Conservation (phyloP, 2,113 vertebrate species). For the Corythoichthys intestinalis region DNA sequence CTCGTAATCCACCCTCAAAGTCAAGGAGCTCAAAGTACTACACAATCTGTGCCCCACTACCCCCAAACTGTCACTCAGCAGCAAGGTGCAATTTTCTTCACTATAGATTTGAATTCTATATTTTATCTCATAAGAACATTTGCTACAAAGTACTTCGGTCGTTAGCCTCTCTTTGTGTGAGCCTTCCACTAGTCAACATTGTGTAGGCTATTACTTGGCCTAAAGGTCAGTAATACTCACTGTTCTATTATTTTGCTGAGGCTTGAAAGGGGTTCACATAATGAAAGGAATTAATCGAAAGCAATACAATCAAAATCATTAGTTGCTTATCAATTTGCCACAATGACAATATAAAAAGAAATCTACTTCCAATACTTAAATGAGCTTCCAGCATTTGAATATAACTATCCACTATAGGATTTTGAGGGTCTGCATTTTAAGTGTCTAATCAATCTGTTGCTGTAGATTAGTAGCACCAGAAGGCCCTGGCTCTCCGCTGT, state of each 20-base stretch:
- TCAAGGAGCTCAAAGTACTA: constrained; percentile 38
- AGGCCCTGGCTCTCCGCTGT: constrained; percentile 19
- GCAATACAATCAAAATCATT: background rate
- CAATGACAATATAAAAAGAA: background rate
- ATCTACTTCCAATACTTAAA: no score
- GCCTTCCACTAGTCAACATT: background rate
- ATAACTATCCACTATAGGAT: background rate
- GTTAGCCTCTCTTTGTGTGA: background rate
- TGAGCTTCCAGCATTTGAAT: background rate
- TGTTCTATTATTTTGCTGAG: background rate
- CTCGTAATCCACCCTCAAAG: constrained; percentile 47
- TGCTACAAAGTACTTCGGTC: background rate
- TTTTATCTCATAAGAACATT: background rate
- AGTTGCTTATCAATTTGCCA: background rate
- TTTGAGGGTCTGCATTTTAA: background rate
- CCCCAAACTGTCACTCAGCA: constrained; percentile 61
- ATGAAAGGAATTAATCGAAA: background rate
- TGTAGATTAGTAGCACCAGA: constrained; percentile 45
- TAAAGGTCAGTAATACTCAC: no score
- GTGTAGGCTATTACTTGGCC: background rate
- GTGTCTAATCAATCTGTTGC: constrained; percentile 3
- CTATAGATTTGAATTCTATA: background rate
- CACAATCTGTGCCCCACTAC: constrained; percentile 53
- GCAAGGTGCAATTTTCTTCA: background rate
- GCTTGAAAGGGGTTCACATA: background rate